A percentile compares a stretch with the other conserved stretches of the same genome.
These are phyloP conservation scores for Hylaeus anthracinus DNA, from an alignment of 1,140 invertebrate genomes.

Conservation along the genomic window DNA sequence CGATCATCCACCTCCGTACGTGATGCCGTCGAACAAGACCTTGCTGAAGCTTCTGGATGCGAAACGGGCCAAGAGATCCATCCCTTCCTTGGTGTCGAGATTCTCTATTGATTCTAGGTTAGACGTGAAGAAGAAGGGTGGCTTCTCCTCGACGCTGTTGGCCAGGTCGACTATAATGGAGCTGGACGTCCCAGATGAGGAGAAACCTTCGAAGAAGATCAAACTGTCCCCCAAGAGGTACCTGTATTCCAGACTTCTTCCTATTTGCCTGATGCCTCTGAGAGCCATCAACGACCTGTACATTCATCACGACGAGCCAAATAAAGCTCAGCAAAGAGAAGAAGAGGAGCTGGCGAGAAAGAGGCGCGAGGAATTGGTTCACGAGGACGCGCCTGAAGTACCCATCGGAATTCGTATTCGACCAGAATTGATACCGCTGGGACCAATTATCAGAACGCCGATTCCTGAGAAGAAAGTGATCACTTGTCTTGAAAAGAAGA, in stretches of 20 bases:
- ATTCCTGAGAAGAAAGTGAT: slow-evolving; percentile 36
- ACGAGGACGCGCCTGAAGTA: slow-evolving; percentile 52
- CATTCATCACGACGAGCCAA: slow-evolving; percentile 62
- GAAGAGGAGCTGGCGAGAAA: neutral
- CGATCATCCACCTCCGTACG: slow-evolving; percentile 70
- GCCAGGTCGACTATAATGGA: slow-evolving; percentile 8
- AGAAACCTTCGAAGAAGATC: slow-evolving; percentile 67
- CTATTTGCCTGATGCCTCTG: slow-evolving; percentile 69
- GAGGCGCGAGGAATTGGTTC: neutral
- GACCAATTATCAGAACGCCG: slow-evolving; percentile 75
- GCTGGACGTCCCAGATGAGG: neutral
- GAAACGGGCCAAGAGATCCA: slow-evolving; percentile 74
- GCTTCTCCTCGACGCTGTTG: slow-evolving; percentile 28
- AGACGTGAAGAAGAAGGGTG: slow-evolving; percentile 63
- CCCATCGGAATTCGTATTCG: slow-evolving; percentile 46
- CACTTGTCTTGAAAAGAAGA: slow-evolving; percentile 54
- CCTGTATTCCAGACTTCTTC: slow-evolving; percentile 64
- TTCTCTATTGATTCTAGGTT: slow-evolving; percentile 77
- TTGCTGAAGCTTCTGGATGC: slow-evolving; percentile 70
- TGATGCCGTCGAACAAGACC: slow-evolving; percentile 68
- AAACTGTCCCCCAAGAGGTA: slow-evolving; percentile 69
- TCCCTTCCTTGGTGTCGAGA: slow-evolving; percentile 75
- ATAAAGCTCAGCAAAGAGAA: slow-evolving; percentile 44
- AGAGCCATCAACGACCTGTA: slow-evolving; percentile 73
- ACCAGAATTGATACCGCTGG: slow-evolving; percentile 71